Evolutionary conservation across 2,888 invertebrate genomes (phyloP).

Genomic region (Atherix ibis): DNA sequence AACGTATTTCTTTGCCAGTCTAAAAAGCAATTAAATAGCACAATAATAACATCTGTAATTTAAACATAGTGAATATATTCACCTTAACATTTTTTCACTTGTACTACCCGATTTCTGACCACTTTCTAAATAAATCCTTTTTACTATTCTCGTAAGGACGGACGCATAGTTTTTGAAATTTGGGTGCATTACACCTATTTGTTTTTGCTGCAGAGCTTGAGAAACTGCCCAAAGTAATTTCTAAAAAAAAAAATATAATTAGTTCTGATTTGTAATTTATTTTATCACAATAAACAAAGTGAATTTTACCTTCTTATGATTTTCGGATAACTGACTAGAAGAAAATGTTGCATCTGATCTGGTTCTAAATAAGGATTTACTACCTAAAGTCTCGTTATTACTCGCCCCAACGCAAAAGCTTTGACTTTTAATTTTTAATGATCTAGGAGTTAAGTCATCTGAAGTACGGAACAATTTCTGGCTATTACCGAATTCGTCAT

Average conservation of each 20-base stretch:
- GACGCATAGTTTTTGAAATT: conserved; percentile 57
- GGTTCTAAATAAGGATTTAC: conserved; percentile 12
- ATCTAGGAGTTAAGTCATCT: conserved; percentile 23
- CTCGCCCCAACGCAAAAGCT: conserved; percentile 30
- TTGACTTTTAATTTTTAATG: conserved; percentile 30
- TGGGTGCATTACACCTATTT: conserved; percentile 46
- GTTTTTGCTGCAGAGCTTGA: conserved; percentile 54
- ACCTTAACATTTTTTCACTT: conserved; percentile 58
- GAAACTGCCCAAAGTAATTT: conserved; percentile 72
- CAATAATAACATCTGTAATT: not conserved
- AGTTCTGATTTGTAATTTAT: not conserved
- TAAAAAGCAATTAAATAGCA: conserved; percentile 17
- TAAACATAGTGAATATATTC: conserved; percentile 8
- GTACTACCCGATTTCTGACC: conserved; percentile 43
- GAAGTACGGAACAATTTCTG: conserved; percentile 8
- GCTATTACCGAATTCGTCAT: conserved; percentile 15
- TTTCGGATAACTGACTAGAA: conserved; percentile 22
- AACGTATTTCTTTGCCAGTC: conserved; percentile 47
- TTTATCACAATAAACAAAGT: not conserved
- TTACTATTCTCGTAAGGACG: conserved; percentile 48
- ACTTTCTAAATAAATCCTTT: conserved; percentile 43
- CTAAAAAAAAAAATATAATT: conserved; percentile 19
- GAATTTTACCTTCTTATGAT: conserved; percentile 24
- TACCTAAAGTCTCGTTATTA: conserved; percentile 12
- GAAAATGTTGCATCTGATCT: conserved; percentile 13